Evolutionary conservation across 2,797 vertebrate species (phyloP).

Genomic region (Cuniculus paca): DNA sequence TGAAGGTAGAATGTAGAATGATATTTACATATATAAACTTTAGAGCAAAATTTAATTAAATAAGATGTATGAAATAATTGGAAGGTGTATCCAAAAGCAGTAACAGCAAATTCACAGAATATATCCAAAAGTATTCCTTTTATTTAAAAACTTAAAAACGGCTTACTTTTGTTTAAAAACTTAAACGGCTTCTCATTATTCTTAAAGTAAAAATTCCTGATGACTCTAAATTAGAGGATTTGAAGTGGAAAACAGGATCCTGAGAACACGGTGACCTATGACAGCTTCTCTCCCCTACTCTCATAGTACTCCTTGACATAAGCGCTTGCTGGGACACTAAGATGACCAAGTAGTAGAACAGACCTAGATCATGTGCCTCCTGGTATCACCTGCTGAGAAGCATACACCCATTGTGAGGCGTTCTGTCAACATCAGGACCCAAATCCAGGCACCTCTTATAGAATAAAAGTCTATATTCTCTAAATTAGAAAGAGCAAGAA

Average conservation of each 20-base stretch:
- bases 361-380: background rate
- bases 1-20: background rate
- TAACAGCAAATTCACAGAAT: background rate
- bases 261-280: background rate
- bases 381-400: background rate
- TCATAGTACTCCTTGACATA: background rate
- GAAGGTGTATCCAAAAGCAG: background rate
- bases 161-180: background rate
- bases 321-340: background rate
- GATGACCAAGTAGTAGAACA: background rate
- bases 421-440: background rate
- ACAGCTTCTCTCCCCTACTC: background rate
- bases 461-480: background rate
- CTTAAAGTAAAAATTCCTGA: conserved; percentile 6
- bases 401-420: background rate
- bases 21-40: background rate
- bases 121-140: background rate
- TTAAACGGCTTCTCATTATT: background rate
- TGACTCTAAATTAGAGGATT: background rate
- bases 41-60: conserved; percentile 17
- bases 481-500: background rate
- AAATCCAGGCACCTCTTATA: background rate
- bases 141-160: conserved; percentile 29
- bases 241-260: background rate
- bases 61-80: background rate